A percentile compares a stretch with the other conserved stretches of the same genome.
Evolutionary conservation across 2,113 vertebrate species (phyloP).

Genomic region (Ranitomeya imitator): DNA sequence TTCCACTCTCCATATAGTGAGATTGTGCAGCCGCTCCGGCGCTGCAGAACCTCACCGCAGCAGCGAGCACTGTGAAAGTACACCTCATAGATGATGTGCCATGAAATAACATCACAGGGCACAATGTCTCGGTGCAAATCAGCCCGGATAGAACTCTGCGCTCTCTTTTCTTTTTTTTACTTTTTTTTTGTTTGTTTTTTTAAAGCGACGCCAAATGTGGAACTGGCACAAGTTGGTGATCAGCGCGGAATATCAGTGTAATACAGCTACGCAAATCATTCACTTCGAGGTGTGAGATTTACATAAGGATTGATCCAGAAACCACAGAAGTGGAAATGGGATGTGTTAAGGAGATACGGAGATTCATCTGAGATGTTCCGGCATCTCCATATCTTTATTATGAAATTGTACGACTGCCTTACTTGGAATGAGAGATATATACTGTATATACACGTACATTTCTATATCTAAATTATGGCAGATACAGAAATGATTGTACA

Average conservation of each 20-base stretch:
- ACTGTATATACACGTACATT: background rate
- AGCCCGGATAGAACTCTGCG: conserved; percentile 70
- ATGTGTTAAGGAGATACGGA: background rate
- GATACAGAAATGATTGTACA: no score
- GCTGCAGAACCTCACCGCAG: conserved; percentile 87
- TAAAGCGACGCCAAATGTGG: background rate
- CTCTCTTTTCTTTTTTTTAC: background rate
- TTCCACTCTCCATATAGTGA: conserved; percentile 98
- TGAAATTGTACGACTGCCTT: background rate
- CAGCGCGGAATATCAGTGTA: background rate
- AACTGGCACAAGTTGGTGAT: conserved; percentile 3
- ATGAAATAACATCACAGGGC: conserved; percentile 71
- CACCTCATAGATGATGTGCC: conserved; percentile 74
- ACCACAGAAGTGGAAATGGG: background rate
- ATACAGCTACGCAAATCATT: conserved; percentile 27
- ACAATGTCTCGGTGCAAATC: conserved; percentile 69
- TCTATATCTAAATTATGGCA: no score
- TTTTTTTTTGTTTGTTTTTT: background rate
- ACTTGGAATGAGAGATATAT: background rate
- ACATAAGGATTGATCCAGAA: conserved; percentile 9
- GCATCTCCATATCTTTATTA: background rate
- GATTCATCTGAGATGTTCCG: background rate
- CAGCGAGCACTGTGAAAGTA: conserved; percentile 69
- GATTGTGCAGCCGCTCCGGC: conserved; percentile 90
- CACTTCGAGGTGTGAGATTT: background rate